Conservation (phyloP, 2,113 vertebrate genomes). For the Leiothrix lutea region DNA sequence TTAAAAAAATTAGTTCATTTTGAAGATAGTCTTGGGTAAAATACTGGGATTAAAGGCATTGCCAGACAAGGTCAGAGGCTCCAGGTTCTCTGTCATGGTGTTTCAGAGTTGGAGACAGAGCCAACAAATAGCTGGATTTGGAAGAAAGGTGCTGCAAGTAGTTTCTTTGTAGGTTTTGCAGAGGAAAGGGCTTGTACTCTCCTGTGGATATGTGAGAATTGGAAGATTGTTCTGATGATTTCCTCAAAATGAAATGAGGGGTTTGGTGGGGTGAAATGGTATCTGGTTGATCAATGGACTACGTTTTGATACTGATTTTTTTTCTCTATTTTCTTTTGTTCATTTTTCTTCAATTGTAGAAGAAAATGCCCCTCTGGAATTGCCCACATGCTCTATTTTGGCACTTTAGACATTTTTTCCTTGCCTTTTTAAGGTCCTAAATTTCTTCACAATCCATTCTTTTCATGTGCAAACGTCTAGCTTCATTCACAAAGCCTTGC, state of each 20-base stretch:
- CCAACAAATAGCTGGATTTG: neutral
- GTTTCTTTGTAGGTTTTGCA: fast-evolving
- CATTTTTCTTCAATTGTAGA: neutral
- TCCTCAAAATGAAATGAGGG: neutral
- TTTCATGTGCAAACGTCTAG: neutral
- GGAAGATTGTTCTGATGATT: neutral
- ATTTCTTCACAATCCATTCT: neutral
- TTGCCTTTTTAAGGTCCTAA: neutral
- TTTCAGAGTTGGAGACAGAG: neutral
- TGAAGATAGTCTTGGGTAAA: neutral
- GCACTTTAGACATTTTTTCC: neutral
- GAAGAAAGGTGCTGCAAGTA: neutral
- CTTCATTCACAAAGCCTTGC: neutral
- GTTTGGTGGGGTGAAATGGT: neutral
- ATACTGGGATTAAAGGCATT: neutral
- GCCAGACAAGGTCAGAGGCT: neutral
- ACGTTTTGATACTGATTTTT: neutral
- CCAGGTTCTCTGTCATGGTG: neutral
- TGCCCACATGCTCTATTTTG: neutral
- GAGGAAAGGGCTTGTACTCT: neutral
- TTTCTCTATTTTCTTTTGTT: neutral
- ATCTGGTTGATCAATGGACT: neutral
- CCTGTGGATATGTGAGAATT: neutral
- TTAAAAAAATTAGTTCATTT: fast-evolving
- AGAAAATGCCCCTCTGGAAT: neutral